Base-by-base conservation (phyloP, 2,113 vertebrate genomes). In the Rhinoderma darwinii region DNA sequence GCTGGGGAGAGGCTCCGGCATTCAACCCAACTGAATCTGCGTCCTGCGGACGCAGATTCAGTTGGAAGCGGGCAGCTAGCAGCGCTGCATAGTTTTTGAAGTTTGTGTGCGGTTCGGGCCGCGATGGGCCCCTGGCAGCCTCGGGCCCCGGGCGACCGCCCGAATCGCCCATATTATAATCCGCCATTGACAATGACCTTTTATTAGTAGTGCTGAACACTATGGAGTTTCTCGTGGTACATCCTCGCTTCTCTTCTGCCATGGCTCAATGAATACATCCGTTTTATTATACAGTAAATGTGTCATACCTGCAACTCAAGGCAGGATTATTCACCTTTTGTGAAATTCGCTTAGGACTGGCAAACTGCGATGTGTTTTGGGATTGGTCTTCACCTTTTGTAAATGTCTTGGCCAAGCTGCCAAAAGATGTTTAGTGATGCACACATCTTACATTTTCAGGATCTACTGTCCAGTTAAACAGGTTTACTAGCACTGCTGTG, bases 271-370 rank as follows among this genome's bases (percentile, higher is more conserved):
- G 61, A 43, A 83, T 51, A 50, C 27, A 72, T 83, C 44, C 6
- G 41, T 25, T 83, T 83, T 32, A 54, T 47, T 72, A 72, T 83
- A 50, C 82, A 68, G 27, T 20, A 68, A 54, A 54, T 14, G 10
- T 72, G 63, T n/a, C 72, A 35, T 6, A 68, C 25, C 63, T 25
- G 30, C 41, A 51, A 41, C 81, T 50, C 3, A 5, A 70, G 59
- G 63, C 81, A 2, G 37, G 32, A 50, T 50, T 43, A 18, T 35
- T 70, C 41, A 70, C 81, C 81, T 14, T n/a, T 0, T 56, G 50
- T 30, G n/a, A 44, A 11, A 44, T 44, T 17, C 18, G 39, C 44
- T 41, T 25, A 43, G n/a, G 30, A 25, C 61, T n/a, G 27, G 41
- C 15, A 43, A 30, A 15, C n/a, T 30, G n/a, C 35, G 54, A 63